phyloP scores from a whole-genome alignment of 2,888 invertebrate species.

The Agrotis segetum region DNA sequence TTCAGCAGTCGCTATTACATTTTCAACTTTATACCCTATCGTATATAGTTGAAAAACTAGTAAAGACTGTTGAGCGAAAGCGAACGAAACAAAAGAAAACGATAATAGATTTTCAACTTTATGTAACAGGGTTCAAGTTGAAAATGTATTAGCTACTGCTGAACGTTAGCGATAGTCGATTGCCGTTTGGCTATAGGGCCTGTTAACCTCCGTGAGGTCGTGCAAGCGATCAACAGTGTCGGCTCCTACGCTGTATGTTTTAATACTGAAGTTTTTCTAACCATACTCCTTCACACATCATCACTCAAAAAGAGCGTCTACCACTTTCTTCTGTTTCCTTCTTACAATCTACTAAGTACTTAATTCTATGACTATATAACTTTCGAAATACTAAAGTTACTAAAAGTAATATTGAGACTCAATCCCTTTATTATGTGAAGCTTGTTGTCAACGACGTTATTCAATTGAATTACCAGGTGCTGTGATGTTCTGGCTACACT shows the following conservation, averaged over 20 bases:
- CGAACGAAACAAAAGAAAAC: too few relatives aligned
- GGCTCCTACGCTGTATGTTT: constrained; percentile 15
- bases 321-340: constrained; percentile 20
- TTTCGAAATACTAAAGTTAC: constrained; percentile 72
- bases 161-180: too few relatives aligned
- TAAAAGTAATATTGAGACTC: constrained; percentile 78
- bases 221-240: constrained; percentile 51
- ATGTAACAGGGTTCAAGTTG: too few relatives aligned
- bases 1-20: too few relatives aligned
- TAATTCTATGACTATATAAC: constrained; percentile 78
- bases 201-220: neutral
- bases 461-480: neutral
- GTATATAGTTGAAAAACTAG: too few relatives aligned
- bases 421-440: constrained; percentile 64
- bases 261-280: constrained; percentile 55
- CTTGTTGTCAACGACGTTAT: neutral
- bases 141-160: too few relatives aligned
- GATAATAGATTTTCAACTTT: too few relatives aligned
- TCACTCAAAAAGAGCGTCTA: constrained; percentile 75
- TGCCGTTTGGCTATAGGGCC: too few relatives aligned
- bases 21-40: too few relatives aligned
- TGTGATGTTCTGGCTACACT: neutral
- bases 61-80: too few relatives aligned
- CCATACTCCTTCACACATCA: constrained; percentile 18
- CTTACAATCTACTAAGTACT: constrained; percentile 67